Percentiles rank a stretch among this genome's conserved stretches.
Evolutionary conservation across 2,888 invertebrate species (phyloP).

Genomic region (Pseudolycoriella hygida): DNA sequence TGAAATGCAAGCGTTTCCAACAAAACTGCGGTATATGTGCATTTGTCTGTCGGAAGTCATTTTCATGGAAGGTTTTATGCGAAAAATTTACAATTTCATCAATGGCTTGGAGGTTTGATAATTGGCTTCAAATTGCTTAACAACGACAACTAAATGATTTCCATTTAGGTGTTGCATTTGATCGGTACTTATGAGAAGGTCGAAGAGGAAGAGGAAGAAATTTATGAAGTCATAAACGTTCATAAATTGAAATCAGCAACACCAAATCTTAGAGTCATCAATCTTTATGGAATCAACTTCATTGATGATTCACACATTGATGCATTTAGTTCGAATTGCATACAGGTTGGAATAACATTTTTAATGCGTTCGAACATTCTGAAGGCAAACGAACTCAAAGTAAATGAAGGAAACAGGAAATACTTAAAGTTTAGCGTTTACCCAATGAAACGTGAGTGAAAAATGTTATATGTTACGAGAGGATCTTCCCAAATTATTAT

Average conservation of each 20-base stretch:
- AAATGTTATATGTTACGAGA: too few relatives aligned
- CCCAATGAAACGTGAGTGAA: too few relatives aligned
- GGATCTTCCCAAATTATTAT: too few relatives aligned
- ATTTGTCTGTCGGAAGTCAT: slow-evolving; percentile 98
- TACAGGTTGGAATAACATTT: slow-evolving; percentile 38
- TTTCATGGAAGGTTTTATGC: slow-evolving; percentile 99
- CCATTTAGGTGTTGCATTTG: slow-evolving; percentile 58
- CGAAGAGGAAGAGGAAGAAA: slow-evolving; percentile 98
- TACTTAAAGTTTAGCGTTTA: too few relatives aligned
- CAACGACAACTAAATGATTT: not conserved
- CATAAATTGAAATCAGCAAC: slow-evolving; percentile 96
- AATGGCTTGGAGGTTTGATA: slow-evolving; percentile 66
- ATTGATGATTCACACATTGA: slow-evolving; percentile 98
- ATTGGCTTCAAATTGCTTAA: not conserved
- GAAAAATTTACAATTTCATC: slow-evolving; percentile 98
- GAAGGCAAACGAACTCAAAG: too few relatives aligned
- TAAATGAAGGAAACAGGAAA: too few relatives aligned
- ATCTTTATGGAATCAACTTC: slow-evolving; percentile 95
- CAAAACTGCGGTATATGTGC: slow-evolving; percentile 85
- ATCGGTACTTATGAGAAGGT: slow-evolving; percentile 96
- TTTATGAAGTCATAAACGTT: slow-evolving; percentile 97
- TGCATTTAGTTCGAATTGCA: slow-evolving; percentile 91
- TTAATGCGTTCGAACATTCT: too few relatives aligned
- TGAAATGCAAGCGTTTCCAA: slow-evolving; percentile 96
- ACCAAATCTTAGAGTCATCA: slow-evolving; percentile 92